Percentiles rank a stretch among this genome's conserved stretches.
Conservation (phyloP, 2,888 invertebrate species). For the Diplolepis rosae region DNA sequence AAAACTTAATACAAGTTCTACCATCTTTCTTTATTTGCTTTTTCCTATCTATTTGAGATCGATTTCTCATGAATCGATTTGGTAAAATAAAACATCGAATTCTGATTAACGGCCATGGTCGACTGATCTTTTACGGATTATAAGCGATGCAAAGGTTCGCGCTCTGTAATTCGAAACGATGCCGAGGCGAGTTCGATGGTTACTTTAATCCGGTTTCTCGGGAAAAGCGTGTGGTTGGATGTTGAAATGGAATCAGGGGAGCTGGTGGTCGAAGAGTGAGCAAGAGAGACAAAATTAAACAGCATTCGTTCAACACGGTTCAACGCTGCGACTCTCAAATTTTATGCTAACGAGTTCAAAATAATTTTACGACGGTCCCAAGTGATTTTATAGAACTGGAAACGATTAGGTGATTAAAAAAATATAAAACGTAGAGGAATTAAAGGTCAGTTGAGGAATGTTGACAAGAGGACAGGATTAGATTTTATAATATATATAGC, state of each 20-base stretch:
- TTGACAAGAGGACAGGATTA: not conserved
- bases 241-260: conserved; percentile 39
- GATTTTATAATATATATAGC: not conserved
- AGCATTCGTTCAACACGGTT: conserved; percentile 18
- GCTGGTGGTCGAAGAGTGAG: conserved; percentile 36
- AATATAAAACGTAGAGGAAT: not conserved
- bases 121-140: conserved; percentile 32
- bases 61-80: conserved; percentile 6
- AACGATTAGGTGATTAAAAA: not conserved
- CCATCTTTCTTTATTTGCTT: not conserved
- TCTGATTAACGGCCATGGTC: conserved; percentile 43
- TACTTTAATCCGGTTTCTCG: conserved; percentile 44
- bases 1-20: not conserved
- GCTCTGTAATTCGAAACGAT: conserved; percentile 45
- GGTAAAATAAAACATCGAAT: conserved; percentile 43
- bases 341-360: conserved; percentile 24
- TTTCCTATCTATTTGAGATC: not conserved
- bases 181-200: conserved; percentile 20
- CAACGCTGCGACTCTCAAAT: conserved; percentile 12
- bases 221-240: conserved; percentile 41
- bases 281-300: conserved; percentile 35
- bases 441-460: not conserved
- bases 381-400: not conserved
- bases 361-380: not conserved
- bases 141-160: conserved; percentile 39